A percentile compares a stretch with the other conserved stretches of the same genome.
Evolutionary conservation across 2,113 vertebrate genomes (phyloP).

Genomic region (Bujurquina vittata): DNA sequence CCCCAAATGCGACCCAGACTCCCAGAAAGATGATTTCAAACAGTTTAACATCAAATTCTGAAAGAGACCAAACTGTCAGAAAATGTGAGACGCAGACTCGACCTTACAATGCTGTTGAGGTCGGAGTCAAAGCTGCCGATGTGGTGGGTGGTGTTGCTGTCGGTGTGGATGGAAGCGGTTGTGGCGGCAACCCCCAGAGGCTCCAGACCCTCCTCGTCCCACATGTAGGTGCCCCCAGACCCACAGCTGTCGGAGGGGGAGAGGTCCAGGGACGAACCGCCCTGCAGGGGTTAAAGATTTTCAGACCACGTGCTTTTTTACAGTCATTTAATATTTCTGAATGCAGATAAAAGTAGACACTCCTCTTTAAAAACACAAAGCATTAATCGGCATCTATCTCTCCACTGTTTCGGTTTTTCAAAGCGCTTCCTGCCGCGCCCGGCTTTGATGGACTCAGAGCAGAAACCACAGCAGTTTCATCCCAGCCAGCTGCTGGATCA

Average conservation of each 20-base stretch:
- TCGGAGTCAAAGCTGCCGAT: slow-evolving; percentile 93
- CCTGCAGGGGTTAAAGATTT: slow-evolving; percentile 25
- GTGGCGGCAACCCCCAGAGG: slow-evolving; percentile 85
- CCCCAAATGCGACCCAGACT: neutral
- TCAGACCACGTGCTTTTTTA: neutral
- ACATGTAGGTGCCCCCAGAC: slow-evolving; percentile 96
- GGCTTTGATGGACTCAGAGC: neutral
- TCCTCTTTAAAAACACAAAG: neutral
- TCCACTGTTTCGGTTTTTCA: too few species aligned
- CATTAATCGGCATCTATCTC: too few species aligned
- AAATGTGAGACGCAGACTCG: neutral
- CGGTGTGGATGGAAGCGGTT: slow-evolving; percentile 27
- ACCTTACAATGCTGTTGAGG: slow-evolving; percentile 91
- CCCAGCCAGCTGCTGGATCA: neutral
- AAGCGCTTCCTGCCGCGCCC: neutral
- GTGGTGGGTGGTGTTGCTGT: slow-evolving; percentile 71
- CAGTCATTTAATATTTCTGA: neutral
- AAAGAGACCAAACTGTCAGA: too few species aligned
- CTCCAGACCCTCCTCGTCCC: slow-evolving; percentile 97
- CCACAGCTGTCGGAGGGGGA: slow-evolving; percentile 96
- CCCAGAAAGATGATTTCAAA: neutral
- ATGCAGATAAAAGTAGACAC: neutral
- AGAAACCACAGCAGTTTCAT: slow-evolving; percentile 2
- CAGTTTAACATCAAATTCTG: neutral
- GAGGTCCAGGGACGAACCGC: slow-evolving; percentile 92